Evolutionary conservation across 2,113 vertebrate genomes (phyloP), one percentile per base, ranked within the genome.

Genomic region (Corvus cornix): DNA sequence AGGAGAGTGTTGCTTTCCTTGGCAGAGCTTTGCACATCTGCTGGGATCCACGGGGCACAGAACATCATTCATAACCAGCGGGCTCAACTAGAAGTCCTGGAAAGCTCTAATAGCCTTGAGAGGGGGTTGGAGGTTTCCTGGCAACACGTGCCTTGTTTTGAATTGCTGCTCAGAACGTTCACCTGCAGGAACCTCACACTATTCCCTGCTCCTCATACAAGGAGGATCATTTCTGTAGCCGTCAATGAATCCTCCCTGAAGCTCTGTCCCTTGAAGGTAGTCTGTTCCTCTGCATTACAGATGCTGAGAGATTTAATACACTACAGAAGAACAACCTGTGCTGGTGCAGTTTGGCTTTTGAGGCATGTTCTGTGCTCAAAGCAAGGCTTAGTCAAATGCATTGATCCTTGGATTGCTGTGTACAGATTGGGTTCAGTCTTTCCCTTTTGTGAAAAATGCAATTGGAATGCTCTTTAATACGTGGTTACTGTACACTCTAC

Each of bases 11-110:
- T 86, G 46, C n/a, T 74, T 67, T 75, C 35, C 74, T 79, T 67
- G 56, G 48, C n/a, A 37, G 31, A 33, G 13, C 59, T 4, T 41
- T 51, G 52, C 53, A 26, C 33, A 28, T 83, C 62, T 76, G 31
- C 41, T n/a, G 35, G 55, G 62, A n/a, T n/a, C 58, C 67, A 6
- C 7, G 31, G 66, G 70, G n/a, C n/a, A n/a, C 0, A 0, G 31
- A 31, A 6, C 16, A 27, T 53, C 31, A 11, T n/a, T 66, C 43
- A 80, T 43, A 26, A 11, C 11, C 48, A 59, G 58, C 2, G 23
- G 35, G 19, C 31, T 22, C 16, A 13, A 46, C 49, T 55, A 37
- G 49, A 79, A 95, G 16, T 37, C 70, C 72, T 79, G 19, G 62
- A 55, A 64, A 90, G 62, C 60, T 76, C 28, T 21, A 10, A 15